Percentiles rank a stretch among this genome's conserved stretches.
Evolutionary conservation across 2,113 vertebrate species (phyloP).

Genomic region (Anser brachyrhynchus): DNA sequence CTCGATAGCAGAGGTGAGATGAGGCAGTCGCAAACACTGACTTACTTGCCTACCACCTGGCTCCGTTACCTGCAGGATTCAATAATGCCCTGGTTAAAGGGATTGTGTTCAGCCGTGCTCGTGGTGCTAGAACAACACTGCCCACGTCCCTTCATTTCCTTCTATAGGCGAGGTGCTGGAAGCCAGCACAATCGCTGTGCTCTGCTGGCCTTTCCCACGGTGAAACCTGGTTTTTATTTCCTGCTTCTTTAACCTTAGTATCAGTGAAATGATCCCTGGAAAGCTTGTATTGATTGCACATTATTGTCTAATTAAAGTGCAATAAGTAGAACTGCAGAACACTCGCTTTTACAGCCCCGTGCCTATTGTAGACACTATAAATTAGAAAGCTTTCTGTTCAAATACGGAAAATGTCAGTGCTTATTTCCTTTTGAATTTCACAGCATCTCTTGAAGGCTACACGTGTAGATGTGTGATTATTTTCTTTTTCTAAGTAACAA

Average conservation of each 20-base stretch:
- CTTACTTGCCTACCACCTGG: background rate
- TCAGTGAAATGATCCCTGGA: slow-evolving; percentile 52
- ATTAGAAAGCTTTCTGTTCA: slow-evolving; percentile 32
- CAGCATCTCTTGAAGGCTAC: background rate
- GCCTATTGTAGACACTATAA: background rate
- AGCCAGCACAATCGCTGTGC: slow-evolving; percentile 6
- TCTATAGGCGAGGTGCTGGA: slow-evolving; percentile 12
- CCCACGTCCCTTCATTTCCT: background rate
- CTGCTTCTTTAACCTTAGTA: slow-evolving; percentile 42
- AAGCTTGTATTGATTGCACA: slow-evolving; percentile 56
- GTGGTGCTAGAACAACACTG: background rate
- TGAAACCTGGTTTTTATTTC: slow-evolving; percentile 64
- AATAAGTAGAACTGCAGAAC: slow-evolving; percentile 33
- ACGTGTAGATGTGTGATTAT: background rate
- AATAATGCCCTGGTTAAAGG: background rate
- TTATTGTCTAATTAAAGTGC: slow-evolving; percentile 60
- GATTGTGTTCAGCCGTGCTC: background rate
- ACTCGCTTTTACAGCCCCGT: background rate
- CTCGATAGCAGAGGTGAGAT: background rate
- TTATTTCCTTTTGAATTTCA: slow-evolving; percentile 33
- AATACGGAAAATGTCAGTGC: slow-evolving; percentile 23
- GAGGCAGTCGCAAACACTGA: background rate
- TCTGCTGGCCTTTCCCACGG: slow-evolving; percentile 48
- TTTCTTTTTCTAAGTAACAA: background rate
- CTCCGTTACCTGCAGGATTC: background rate